phyloP scores from a whole-genome alignment of 1,140 invertebrate species.

The Drosophila kepulauana region DNA sequence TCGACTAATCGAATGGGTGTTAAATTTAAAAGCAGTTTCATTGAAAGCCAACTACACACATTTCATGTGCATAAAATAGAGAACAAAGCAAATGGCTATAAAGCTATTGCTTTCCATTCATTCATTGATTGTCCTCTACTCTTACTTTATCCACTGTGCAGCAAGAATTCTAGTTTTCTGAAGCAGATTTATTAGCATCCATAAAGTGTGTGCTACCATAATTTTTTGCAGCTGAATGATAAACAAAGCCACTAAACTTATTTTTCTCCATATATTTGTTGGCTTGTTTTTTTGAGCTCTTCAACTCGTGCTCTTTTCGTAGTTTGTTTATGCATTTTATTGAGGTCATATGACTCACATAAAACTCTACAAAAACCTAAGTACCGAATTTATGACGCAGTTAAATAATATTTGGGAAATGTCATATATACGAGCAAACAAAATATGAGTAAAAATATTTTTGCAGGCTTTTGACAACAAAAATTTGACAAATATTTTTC shows the following conservation, averaged over 20 bases:
- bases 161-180: neutral
- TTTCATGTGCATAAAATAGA: neutral
- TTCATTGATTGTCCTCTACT: neutral
- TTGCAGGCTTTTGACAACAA: no score
- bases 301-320: neutral
- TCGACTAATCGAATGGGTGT: conserved; percentile 16
- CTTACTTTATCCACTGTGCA: neutral
- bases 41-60: neutral
- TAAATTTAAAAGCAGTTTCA: conserved; percentile 14
- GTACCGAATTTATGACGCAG: no score
- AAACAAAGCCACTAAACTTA: neutral
- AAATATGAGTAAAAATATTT: no score
- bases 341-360: neutral
- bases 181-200: conserved; percentile 4
- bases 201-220: neutral
- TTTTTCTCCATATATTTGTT: neutral
- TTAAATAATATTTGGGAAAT: no score
- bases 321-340: neutral
- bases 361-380: no score
- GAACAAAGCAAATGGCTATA: neutral
- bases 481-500: no score
- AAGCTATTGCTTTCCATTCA: neutral
- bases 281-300: neutral
- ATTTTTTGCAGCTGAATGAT: neutral
- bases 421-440: no score